Percentiles rank a stretch among this genome's conserved stretches.
phyloP scores from a whole-genome alignment of 2,113 vertebrate species.

The Sinocyclocheilus anshuiensis region DNA sequence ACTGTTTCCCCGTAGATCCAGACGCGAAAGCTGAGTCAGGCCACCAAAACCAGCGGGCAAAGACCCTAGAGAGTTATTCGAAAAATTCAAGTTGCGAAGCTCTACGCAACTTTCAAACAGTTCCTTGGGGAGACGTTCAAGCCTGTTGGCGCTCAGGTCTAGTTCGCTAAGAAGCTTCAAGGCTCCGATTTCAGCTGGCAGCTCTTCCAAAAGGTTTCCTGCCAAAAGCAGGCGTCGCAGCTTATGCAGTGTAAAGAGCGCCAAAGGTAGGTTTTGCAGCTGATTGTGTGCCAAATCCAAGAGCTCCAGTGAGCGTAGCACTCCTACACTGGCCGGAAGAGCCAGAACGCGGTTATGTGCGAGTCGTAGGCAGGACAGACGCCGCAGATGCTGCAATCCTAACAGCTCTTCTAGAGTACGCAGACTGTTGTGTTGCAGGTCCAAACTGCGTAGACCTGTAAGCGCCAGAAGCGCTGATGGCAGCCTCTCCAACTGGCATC shows the following conservation, averaged over 20 bases:
- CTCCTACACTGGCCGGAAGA: conserved; percentile 67
- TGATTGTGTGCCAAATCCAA: conserved; percentile 76
- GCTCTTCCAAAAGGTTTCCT: conserved; percentile 70
- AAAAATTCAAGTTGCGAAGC: conserved; percentile 68
- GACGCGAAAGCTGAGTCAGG: conserved; percentile 64
- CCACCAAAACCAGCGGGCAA: conserved; percentile 64
- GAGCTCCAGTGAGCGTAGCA: conserved; percentile 72
- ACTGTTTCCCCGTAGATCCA: conserved; percentile 76
- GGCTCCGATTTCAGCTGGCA: conserved; percentile 69
- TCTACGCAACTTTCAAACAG: conserved; percentile 70
- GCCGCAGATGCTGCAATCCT: conserved; percentile 71
- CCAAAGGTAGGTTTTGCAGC: conserved; percentile 69
- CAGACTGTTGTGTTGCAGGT: conserved; percentile 74
- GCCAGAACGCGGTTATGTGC: conserved; percentile 70
- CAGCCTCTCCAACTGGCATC: conserved; percentile 77
- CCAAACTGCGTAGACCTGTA: conserved; percentile 67
- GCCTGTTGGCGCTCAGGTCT: conserved; percentile 72
- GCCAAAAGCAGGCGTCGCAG: conserved; percentile 74
- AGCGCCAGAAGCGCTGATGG: conserved; percentile 71
- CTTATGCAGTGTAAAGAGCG: conserved; percentile 72
- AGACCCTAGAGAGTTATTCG: conserved; percentile 68
- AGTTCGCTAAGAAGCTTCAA: conserved; percentile 70
- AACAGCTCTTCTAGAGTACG: conserved; percentile 75
- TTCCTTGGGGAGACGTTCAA: conserved; percentile 70
- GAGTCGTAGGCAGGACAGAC: conserved; percentile 72